Percentiles rank a stretch among this genome's conserved stretches.
These are phyloP conservation scores for Monopterus albus DNA, from an alignment of 2,113 vertebrate genomes.

Conservation along the genomic window DNA sequence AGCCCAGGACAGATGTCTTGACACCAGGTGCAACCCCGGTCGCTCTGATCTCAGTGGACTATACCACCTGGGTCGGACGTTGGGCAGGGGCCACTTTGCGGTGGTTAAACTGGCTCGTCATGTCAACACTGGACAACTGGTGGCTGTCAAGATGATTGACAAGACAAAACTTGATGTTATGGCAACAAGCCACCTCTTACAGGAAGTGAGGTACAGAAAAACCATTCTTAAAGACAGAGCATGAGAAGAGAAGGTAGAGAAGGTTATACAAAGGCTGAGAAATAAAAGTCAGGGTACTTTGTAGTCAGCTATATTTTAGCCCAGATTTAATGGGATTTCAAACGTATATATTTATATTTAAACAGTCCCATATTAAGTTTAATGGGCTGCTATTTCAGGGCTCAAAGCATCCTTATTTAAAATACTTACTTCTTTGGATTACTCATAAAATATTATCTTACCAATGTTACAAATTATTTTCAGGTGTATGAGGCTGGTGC, in stretches of 20 bases:
- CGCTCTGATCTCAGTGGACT: conserved; percentile 85
- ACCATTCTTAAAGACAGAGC: neutral
- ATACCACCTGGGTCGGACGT: conserved; percentile 88
- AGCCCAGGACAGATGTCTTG: conserved; percentile 63
- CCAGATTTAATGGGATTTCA: conserved; percentile 1
- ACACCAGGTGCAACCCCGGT: conserved; percentile 65
- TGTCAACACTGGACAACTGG: conserved; percentile 86
- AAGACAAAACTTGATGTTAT: conserved; percentile 87
- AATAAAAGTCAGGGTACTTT: neutral
- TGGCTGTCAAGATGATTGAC: conserved; percentile 92
- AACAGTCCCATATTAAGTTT: too few relatives aligned
- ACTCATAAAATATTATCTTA: neutral
- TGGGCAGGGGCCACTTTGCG: conserved; percentile 90
- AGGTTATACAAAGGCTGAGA: neutral
- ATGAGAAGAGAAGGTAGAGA: neutral
- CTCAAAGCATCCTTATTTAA: neutral
- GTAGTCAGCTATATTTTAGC: neutral
- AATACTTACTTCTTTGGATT: neutral
- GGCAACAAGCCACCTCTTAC: conserved; percentile 86
- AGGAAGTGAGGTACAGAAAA: conserved; percentile 84
- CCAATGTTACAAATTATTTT: neutral
- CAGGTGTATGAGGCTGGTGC: conserved; percentile 90
- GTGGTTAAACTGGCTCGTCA: conserved; percentile 90
- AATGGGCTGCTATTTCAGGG: too few relatives aligned
- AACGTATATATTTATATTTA: too few relatives aligned